These are phyloP conservation scores for Setophaga coronata DNA, from an alignment of 2,113 vertebrate genomes.

Conservation along the genomic window DNA sequence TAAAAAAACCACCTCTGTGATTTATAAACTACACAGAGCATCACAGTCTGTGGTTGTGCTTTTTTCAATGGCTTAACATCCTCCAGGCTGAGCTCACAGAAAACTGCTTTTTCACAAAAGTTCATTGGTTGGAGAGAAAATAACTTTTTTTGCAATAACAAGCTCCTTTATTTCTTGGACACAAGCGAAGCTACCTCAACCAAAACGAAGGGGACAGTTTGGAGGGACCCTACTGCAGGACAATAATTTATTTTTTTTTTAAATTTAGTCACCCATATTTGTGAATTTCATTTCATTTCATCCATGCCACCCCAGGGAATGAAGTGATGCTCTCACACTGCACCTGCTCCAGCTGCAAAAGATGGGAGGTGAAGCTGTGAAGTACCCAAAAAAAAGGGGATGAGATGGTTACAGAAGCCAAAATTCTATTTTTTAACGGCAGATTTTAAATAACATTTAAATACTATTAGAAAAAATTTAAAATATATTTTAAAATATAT, in stretches of 20 bases:
- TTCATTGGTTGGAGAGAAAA: not conserved
- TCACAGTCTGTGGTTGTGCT: not conserved
- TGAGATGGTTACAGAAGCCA: not conserved
- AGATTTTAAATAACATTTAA: not conserved
- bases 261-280: not conserved
- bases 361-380: not conserved
- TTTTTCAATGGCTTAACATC: not conserved
- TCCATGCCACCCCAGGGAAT: not conserved
- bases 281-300: not conserved
- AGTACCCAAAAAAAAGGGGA: not conserved
- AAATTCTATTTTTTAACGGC: not conserved
- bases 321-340: not conserved
- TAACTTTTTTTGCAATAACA: accelerated
- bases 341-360: not conserved
- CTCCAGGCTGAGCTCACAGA: not conserved
- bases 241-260: too few species aligned
- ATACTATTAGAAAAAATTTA: too few species aligned
- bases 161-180: not conserved
- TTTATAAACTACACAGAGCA: not conserved
- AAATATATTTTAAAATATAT: too few species aligned
- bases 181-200: accelerated
- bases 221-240: not conserved
- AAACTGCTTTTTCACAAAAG: not conserved
- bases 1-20: not conserved
- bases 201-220: accelerated